Base-by-base conservation (phyloP, 2,113 vertebrate genomes). In the Tachycineta bicolor region DNA sequence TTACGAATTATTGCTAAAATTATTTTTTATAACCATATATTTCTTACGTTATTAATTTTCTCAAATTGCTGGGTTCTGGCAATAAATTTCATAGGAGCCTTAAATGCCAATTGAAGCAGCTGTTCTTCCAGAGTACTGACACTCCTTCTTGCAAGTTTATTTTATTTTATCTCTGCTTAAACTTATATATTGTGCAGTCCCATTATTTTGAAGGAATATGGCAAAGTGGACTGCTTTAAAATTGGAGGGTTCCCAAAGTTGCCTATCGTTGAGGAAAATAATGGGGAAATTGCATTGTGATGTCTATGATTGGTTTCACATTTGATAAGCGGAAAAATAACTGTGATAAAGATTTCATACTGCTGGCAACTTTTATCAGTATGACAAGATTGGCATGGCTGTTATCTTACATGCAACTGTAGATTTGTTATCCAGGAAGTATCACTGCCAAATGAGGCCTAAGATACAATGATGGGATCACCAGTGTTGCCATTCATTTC, bases 1-100 rank as follows among this genome's bases (percentile, higher is more conserved):
- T 89, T 89, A 53, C 64, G 47, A 96, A 15, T 94, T 94, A 95
- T 91, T 93, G 31, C 83, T 89, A 37, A 95, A 94, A 88, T 92
- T 3, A 83, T 94, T 76, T 44, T 95, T 89, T 93, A 64, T 93
- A 90, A 49, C 58, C 19, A 47, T 89, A 84, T 95, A 92, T 94
- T 96, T 59, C 43, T 96, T 80, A 73, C 7, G 5, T 94, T 94
- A 90, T 39, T 90, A 69, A 73, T 96, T 93, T 96, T 96, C 68
- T 95, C 29, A 92, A 78, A 89, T 94, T 22, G 5, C 83, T 91
- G 47, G 24, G 13, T 71, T 90, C 71, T 95, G 67, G 82, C 22
- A 81, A 4, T 87, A 69, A 58, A 69, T 84, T 97, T 96, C 33
- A 29, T 39, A 84, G 79, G 15, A 95, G 10, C 22, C n/a, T 87